phyloP scores from a whole-genome alignment of 2,888 invertebrate species.

The Platycheirus rosarum region DNA sequence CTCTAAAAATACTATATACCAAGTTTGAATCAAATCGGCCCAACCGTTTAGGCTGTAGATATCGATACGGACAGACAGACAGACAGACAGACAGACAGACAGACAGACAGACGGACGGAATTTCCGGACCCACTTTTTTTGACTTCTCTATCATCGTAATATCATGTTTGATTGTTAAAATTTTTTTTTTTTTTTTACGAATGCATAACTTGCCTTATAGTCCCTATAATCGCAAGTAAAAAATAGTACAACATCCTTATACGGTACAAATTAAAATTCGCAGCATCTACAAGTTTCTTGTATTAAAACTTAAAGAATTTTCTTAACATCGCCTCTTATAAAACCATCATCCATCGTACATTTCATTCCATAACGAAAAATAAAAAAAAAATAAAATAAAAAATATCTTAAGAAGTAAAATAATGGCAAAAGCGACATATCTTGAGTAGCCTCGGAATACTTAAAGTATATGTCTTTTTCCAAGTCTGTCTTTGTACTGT shows the following conservation, averaged over 20 bases:
- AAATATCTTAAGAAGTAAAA: conserved; percentile 17
- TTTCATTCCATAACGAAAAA: conserved; percentile 36
- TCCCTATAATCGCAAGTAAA: no score
- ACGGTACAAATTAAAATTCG: conserved; percentile 34
- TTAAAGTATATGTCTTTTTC: conserved; percentile 66
- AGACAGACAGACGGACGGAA: no score
- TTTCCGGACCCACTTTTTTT: no score
- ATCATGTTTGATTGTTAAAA: no score
- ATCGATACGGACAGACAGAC: no score
- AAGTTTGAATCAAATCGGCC: no score
- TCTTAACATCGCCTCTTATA: conserved; percentile 11
- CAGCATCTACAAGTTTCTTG: conserved; percentile 51
- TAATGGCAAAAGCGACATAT: conserved; percentile 43
- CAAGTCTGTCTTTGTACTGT: conserved; percentile 68
- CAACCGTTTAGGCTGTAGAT: no score
- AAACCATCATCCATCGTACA: conserved; percentile 15
- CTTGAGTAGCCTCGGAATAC: conserved; percentile 68
- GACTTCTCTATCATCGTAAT: no score
- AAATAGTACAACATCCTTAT: conserved; percentile 10
- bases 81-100: no score
- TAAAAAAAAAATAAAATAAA: conserved; percentile 44
- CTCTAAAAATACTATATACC: no score
- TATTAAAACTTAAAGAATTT: conserved; percentile 55
- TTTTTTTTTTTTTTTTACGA: no score
- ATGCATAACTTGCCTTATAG: no score